Evolutionary conservation across 2,113 vertebrate genomes (phyloP).

Genomic region (Struthidea cinerea): DNA sequence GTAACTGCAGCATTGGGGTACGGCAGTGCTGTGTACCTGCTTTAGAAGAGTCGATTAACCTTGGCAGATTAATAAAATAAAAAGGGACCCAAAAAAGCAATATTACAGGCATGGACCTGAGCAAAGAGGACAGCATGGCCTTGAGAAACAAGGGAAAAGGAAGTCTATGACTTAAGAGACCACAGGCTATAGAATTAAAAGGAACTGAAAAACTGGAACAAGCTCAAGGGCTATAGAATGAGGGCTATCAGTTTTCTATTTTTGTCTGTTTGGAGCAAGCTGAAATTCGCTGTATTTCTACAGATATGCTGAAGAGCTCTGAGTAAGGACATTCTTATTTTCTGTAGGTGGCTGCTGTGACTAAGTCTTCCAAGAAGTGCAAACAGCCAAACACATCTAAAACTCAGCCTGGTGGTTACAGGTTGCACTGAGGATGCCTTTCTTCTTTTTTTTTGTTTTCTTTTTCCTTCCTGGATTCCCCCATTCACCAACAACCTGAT

Average conservation of each 20-base stretch:
- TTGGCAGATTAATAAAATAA: not conserved
- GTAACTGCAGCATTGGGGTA: not conserved
- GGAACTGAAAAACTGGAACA: slow-evolving; percentile 32
- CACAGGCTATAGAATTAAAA: not conserved
- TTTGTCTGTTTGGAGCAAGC: not conserved
- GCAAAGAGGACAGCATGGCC: not conserved
- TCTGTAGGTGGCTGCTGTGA: not conserved
- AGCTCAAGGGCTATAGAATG: not conserved
- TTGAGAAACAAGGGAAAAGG: not conserved
- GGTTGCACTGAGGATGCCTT: not conserved
- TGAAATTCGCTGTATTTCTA: not conserved
- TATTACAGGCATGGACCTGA: not conserved
- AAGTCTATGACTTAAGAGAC: not conserved
- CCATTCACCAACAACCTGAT: not conserved
- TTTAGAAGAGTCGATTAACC: not conserved
- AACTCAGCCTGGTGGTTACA: not conserved
- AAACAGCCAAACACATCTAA: not conserved
- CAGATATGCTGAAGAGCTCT: rapidly evolving
- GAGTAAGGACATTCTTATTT: not conserved
- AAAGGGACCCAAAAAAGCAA: not conserved
- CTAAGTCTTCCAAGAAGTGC: not conserved
- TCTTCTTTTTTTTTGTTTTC: rapidly evolving
- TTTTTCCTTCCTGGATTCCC: not conserved
- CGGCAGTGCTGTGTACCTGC: not conserved
- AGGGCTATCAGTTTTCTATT: not conserved